Evolutionary conservation across 2,113 vertebrate genomes (phyloP).

Genomic region (Burhinus bistriatus): DNA sequence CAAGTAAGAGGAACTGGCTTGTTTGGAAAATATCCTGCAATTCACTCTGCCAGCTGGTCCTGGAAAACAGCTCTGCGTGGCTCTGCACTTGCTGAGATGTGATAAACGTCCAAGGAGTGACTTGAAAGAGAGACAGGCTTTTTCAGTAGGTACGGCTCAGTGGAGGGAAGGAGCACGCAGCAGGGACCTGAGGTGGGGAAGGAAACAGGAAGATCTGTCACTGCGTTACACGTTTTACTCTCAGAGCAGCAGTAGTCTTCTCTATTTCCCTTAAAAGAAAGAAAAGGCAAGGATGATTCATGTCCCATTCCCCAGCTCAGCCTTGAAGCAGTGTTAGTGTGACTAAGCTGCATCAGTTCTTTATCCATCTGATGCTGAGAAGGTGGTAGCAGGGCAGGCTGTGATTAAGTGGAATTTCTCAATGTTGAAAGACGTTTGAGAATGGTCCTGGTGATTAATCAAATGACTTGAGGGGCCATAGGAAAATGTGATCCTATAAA

Average conservation of each 20-base stretch:
- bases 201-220: conserved; percentile 24
- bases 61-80: background rate
- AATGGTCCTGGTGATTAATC: conserved; percentile 22
- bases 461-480: conserved; percentile 15
- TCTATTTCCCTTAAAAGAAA: conserved; percentile 48
- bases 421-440: conserved; percentile 16
- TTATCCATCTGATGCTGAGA: conserved; percentile 28
- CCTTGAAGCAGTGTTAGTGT: background rate
- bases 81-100: background rate
- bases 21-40: background rate
- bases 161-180: background rate
- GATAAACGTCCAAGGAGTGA: background rate
- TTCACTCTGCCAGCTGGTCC: background rate
- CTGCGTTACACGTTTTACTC: background rate
- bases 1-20: background rate
- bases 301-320: background rate
- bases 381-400: conserved; percentile 1
- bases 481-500: conserved; percentile 47
- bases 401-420: conserved; percentile 66
- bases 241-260: background rate
- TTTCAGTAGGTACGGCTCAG: background rate
- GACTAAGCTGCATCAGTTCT: conserved; percentile 60
- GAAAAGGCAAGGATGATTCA: conserved; percentile 64
- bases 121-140: background rate
- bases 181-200: background rate